Percentiles rank a stretch among this genome's conserved stretches.
phyloP scores from a whole-genome alignment of 2,888 invertebrate genomes.

The Tryphoninae sp. region DNA sequence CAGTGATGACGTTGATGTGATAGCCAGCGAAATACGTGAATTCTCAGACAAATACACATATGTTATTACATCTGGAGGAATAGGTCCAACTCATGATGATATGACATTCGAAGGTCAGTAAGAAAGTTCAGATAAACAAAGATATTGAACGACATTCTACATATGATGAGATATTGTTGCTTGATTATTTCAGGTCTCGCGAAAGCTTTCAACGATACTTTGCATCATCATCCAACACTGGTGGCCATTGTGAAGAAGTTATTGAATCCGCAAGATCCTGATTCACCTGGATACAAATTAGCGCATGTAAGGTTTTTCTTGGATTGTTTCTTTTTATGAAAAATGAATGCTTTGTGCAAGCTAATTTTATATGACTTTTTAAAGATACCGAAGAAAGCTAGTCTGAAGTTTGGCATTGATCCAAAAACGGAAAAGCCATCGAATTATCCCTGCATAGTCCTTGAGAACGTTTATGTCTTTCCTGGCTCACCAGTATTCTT shows the following conservation, averaged over 20 bases:
- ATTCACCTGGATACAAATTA: slow-evolving; percentile 81
- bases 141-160: slow-evolving; percentile 9
- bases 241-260: slow-evolving; percentile 81
- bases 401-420: slow-evolving; percentile 80
- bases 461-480: slow-evolving; percentile 87
- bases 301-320: slow-evolving; percentile 73
- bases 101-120: slow-evolving; percentile 86
- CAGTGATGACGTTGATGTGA: slow-evolving; percentile 85
- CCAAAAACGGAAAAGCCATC: slow-evolving; percentile 71
- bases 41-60: slow-evolving; percentile 85
- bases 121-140: slow-evolving; percentile 22
- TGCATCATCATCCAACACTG: slow-evolving; percentile 81
- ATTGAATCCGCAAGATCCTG: slow-evolving; percentile 79
- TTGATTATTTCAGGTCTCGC: slow-evolving; percentile 81
- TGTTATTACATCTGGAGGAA: slow-evolving; percentile 89
- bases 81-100: slow-evolving; percentile 91
- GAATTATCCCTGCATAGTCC: slow-evolving; percentile 81
- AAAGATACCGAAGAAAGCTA: slow-evolving; percentile 82
- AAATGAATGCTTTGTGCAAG: slow-evolving; percentile 2
- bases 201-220: slow-evolving; percentile 82
- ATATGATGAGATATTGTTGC: slow-evolving; percentile 1
- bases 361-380: slow-evolving; percentile 12
- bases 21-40: slow-evolving; percentile 85
- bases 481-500: slow-evolving; percentile 87
- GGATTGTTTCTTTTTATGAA: slow-evolving; percentile 1